These are phyloP conservation scores for Styela clava DNA, from an alignment of 23 tunicate species.

Conservation along the genomic window DNA sequence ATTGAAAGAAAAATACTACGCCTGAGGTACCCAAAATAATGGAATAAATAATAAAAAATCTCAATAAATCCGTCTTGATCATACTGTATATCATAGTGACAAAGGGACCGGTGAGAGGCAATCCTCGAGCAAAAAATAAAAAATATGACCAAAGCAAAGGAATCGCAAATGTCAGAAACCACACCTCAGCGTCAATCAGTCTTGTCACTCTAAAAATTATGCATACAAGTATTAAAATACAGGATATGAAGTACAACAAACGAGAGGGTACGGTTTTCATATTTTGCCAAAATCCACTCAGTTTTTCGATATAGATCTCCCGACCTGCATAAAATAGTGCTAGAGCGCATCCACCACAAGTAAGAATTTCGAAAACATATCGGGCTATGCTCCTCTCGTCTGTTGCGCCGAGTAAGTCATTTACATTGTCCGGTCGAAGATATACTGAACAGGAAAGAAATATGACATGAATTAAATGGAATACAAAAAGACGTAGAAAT, in stretches of 20 bases:
- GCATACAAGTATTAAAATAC: conserved; percentile 42
- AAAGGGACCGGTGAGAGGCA: conserved; percentile 68
- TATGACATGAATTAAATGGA: conserved; percentile 50
- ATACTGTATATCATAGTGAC: conserved; percentile 79
- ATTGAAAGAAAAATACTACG: conserved; percentile 71
- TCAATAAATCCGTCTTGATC: conserved; percentile 48
- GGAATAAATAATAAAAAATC: conserved; percentile 67
- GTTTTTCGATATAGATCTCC: conserved; percentile 50
- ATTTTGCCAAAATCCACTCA: conserved; percentile 56
- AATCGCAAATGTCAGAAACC: conserved; percentile 78
- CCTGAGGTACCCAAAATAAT: conserved; percentile 53
- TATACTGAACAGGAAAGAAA: conserved; percentile 67
- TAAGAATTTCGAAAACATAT: conserved; percentile 66
- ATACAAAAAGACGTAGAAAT: conserved; percentile 48
- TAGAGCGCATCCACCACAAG: conserved; percentile 26
- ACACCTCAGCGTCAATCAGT: conserved; percentile 59
- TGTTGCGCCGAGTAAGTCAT: conserved; percentile 51
- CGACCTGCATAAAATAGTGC: conserved; percentile 36
- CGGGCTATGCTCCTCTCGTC: conserved; percentile 42
- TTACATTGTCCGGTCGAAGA: conserved; percentile 48
- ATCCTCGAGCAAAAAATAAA: conserved; percentile 64
- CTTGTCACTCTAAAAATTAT: conserved; percentile 59
- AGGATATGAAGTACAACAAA: conserved; percentile 40
- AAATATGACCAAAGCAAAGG: conserved; percentile 81
- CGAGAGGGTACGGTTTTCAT: conserved; percentile 59